Percentiles rank a stretch among this genome's conserved stretches.
phyloP scores from a whole-genome alignment of 2,113 vertebrate genomes.

The Ramphastos sulfuratus region DNA sequence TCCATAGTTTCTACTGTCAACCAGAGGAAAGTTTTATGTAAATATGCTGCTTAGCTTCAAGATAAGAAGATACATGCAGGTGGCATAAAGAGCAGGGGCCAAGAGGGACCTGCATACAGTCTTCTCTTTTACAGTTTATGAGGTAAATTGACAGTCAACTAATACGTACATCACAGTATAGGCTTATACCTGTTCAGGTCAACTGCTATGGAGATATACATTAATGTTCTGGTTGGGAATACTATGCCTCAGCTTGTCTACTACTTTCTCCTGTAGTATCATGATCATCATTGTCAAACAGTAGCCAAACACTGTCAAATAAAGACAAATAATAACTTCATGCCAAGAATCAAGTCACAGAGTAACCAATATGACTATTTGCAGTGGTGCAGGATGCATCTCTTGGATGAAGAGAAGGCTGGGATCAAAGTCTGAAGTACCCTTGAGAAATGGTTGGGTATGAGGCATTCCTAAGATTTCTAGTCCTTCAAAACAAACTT shows the following conservation, averaged over 20 bases:
- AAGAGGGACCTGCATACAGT: neutral
- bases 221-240: neutral
- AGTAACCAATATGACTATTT: neutral
- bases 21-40: neutral
- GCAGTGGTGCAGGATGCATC: neutral
- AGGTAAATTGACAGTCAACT: neutral
- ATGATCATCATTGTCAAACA: neutral
- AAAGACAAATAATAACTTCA: neutral
- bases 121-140: neutral
- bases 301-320: neutral
- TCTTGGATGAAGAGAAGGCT: neutral
- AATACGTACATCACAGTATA: neutral
- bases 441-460: neutral
- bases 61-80: neutral
- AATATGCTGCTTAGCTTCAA: neutral
- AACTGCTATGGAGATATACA: accelerated
- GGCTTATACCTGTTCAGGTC: neutral
- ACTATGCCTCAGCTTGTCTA: neutral
- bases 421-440: neutral
- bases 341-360: neutral
- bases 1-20: neutral
- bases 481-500: neutral
- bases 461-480: neutral
- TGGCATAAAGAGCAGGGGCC: neutral
- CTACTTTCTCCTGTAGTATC: neutral